Evolutionary conservation across 2,797 vertebrate genomes (phyloP), one percentile per base, ranked within the genome.

Genomic region (Labroides dimidiatus): DNA sequence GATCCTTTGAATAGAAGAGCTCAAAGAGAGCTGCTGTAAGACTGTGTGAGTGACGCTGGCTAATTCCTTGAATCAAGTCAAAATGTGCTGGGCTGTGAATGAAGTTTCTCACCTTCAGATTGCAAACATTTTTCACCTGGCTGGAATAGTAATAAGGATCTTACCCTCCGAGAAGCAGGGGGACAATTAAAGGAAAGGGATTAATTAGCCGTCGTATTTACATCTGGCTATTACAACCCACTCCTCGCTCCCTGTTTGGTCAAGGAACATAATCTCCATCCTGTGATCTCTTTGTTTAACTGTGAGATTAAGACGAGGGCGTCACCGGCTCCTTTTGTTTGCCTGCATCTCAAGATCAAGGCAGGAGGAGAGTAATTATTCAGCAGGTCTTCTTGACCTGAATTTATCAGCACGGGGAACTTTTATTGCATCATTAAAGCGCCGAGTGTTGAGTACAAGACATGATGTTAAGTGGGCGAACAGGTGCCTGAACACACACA

Each of bases 71-170:
- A 78, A 71, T 82, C 59, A 81, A 84, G 82, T 78, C 69, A 47
- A 51, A 65, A 44, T 67, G 41, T 60, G 58, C 13, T 65, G 55
- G 75, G 42, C 52, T 70, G 57, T 63, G 8, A 10, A 44, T 33
- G 41, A 72, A 64, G 4, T 59, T 64, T 59, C 12, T 45, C 44
- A 57, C 54, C 51, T 23, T 57, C 51, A 73, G 67, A 87, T 87
- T 60, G 77, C 58, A 80, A 85, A 82, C 44, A 49, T 77, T 80
- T 84, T 24, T 86, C 84, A 87, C 84, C 84, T 87, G 89, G 80
- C 66, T 77, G 50, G 86, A 89, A 86, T 91, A 73, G 71, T 84
- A 84, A 91, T 84, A 66, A 87, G 77, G 69, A 65, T 66, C 57
- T 85, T 77, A 84, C 30, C 75, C 68, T 67, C 45, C 58, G 10